A percentile compares a stretch with the other conserved stretches of the same genome.
Conservation (phyloP, 2,888 invertebrate genomes). For the Cataglyphis albicans region DNA sequence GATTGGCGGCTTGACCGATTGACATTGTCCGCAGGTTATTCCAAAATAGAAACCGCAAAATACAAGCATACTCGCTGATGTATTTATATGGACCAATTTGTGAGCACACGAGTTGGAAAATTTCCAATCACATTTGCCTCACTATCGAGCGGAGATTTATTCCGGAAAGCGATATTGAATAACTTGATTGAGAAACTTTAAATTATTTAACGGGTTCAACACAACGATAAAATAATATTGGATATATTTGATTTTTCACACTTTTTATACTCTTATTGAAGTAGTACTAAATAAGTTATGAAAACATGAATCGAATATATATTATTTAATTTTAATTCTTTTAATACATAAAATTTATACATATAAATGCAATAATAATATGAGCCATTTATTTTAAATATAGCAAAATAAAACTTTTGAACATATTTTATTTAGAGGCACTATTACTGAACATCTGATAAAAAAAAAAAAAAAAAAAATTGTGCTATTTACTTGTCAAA, state of each 20-base stretch:
- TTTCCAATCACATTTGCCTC: background rate
- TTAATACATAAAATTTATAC: background rate
- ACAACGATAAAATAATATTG: background rate
- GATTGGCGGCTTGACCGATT: slow-evolving; percentile 38
- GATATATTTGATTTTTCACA: background rate
- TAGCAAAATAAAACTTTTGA: background rate
- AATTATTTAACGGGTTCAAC: background rate
- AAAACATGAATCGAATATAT: background rate
- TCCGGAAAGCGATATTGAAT: background rate
- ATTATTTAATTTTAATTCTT: background rate
- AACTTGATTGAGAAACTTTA: background rate
- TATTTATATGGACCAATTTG: slow-evolving; percentile 42
- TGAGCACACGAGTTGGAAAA: background rate
- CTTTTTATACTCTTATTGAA: background rate
- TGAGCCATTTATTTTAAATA: background rate
- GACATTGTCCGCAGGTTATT: slow-evolving; percentile 25
- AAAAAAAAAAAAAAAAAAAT: background rate
- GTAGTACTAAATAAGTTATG: background rate
- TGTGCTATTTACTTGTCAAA: background rate
- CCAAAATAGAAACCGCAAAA: slow-evolving; percentile 25
- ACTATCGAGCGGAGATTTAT: background rate
- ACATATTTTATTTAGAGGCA: background rate
- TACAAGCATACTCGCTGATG: background rate
- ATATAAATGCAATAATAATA: background rate
- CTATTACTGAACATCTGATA: background rate